Evolutionary conservation across 2,888 invertebrate species (phyloP), one percentile per base, ranked within the genome.

Genomic region (Hypomecis punctinalis): DNA sequence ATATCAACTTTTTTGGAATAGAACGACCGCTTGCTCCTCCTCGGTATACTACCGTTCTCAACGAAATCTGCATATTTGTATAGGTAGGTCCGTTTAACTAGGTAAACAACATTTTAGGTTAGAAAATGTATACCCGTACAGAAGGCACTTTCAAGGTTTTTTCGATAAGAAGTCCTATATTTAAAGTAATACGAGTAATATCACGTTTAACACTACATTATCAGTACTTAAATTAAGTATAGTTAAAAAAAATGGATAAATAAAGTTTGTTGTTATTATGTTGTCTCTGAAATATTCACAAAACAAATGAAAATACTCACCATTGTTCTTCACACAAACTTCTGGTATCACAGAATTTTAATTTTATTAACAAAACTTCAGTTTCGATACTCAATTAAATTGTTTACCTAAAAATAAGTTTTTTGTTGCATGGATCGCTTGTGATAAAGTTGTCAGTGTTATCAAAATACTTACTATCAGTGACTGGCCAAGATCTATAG

Each of bases 91-190:
- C 35, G 10, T 47, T 33, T 47, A 23, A 8, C 23, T 6, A 23
- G 23, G 47, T 35, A 47, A 46, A 47, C 10, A 33, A 47, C 35
- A 47, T 49, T 49, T 36, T 36, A 49, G 49, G 49, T 49, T 49
- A 49, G 11, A 11, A 49, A 36, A 37, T 49, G 8, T n/a, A 4
- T 23, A 7, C 46, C 23, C 23, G 23, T 23, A 23, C 23, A 23
- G 23, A 23, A 23, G 23, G 23, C 23, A 23, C 3, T 23, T 23
- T 2, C 1, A 23, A 23, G 23, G 23, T 23, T 23, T 23, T 23
- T 23, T 23, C 23, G 3, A 3, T 23, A 23, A 23, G 3, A 23
- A 23, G 3, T 23, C 23, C 23, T 23, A 23, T 3, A 23, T 23
- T 23, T 23, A 23, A 2, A 23, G 23, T 23, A 23, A 23, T 23